phyloP scores from a whole-genome alignment of 1,140 invertebrate species.

The Drosophila nebulosa region DNA sequence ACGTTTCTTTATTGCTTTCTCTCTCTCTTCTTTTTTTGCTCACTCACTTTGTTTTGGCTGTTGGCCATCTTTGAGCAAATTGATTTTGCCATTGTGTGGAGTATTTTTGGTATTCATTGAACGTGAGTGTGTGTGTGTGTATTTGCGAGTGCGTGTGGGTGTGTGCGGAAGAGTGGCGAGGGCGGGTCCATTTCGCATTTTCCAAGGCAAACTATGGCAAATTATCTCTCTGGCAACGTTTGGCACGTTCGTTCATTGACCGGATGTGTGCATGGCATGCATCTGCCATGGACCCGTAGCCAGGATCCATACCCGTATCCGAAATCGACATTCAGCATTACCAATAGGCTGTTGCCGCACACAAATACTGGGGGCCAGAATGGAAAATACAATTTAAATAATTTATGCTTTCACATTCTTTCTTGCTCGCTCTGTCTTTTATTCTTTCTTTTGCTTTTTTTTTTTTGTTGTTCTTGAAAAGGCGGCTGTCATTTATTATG shows the following conservation, averaged over 20 bases:
- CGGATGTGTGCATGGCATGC: conserved; percentile 57
- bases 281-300: conserved; percentile 10
- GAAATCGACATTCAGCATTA: conserved; percentile 9
- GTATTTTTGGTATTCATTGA: neutral
- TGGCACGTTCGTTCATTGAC: conserved; percentile 56
- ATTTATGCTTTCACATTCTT: conserved; percentile 30
- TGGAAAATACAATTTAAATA: conserved; percentile 51
- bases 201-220: conserved; percentile 23
- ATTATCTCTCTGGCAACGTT: conserved; percentile 42
- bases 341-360: neutral
- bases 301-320: neutral
- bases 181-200: conserved; percentile 11
- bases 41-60: neutral
- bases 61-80: neutral
- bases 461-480: conserved; percentile 26
- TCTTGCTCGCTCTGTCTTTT: neutral
- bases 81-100: conserved; percentile 9
- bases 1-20: conserved; percentile 2
- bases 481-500: conserved; percentile 44
- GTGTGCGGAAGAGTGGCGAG: neutral
- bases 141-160: neutral
- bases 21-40: neutral
- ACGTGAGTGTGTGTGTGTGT: neutral
- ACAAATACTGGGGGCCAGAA: conserved; percentile 14
- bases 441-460: neutral